phyloP scores from a whole-genome alignment of 2,797 vertebrate species.

The Semotilus atromaculatus region DNA sequence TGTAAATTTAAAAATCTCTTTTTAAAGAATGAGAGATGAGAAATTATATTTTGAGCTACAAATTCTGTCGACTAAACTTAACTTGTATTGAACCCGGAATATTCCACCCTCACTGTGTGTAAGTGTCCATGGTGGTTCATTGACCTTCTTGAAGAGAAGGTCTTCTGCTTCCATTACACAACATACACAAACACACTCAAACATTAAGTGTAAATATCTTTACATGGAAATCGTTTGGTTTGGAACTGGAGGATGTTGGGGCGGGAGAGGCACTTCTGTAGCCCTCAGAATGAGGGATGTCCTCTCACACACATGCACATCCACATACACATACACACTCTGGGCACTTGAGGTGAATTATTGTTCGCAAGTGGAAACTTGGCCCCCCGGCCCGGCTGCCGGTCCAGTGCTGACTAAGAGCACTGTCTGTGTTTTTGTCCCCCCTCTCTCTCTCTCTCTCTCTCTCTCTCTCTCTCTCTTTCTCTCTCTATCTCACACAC shows the following conservation, averaged over 20 bases:
- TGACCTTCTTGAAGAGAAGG: slow-evolving; percentile 71
- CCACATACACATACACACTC: slow-evolving; percentile 22
- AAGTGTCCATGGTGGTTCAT: slow-evolving; percentile 65
- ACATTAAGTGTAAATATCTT: slow-evolving; percentile 75
- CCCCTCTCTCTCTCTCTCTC: neutral
- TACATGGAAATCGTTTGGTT: slow-evolving; percentile 68
- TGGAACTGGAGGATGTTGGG: slow-evolving; percentile 66
- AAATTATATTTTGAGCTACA: neutral
- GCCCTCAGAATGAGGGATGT: slow-evolving; percentile 17
- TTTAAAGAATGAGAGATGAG: neutral
- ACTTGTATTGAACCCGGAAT: slow-evolving; percentile 16
- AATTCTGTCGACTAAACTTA: neutral
- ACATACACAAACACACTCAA: slow-evolving; percentile 29
- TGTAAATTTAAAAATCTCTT: neutral
- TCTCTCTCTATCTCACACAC: slow-evolving; percentile 13
- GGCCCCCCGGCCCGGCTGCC: slow-evolving; percentile 74
- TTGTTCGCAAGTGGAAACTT: slow-evolving; percentile 84
- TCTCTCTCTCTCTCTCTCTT: neutral
- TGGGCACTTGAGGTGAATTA: slow-evolving; percentile 81
- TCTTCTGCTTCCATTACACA: slow-evolving; percentile 64
- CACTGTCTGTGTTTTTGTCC: slow-evolving; percentile 64
- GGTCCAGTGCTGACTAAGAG: slow-evolving; percentile 79
- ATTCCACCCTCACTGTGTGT: slow-evolving; percentile 15
- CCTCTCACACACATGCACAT: slow-evolving; percentile 40
- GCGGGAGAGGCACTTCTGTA: neutral